These are phyloP conservation scores for Ligdia adustata DNA, from an alignment of 2,888 invertebrate genomes.

Conservation along the genomic window DNA sequence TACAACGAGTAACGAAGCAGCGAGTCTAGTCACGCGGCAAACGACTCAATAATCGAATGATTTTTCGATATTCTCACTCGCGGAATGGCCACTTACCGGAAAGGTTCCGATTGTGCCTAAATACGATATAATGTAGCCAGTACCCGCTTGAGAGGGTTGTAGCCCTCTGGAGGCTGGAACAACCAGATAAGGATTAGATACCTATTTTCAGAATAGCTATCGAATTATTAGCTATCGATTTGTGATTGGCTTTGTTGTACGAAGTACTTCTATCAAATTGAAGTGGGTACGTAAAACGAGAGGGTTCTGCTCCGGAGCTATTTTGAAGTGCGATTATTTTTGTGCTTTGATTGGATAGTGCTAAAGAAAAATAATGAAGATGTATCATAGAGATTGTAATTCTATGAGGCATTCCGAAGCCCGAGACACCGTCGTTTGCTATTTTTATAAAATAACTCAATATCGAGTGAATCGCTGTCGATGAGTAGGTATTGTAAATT, in stretches of 20 bases:
- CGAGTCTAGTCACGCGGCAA: constrained; percentile 19
- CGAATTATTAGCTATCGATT: constrained; percentile 4
- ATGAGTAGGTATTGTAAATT: too few species aligned
- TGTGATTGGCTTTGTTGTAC: neutral
- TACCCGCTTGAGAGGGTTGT: constrained; percentile 9
- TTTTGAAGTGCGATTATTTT: too few species aligned
- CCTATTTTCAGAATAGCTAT: constrained; percentile 10
- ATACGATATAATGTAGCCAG: constrained; percentile 16
- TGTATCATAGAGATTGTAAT: too few species aligned
- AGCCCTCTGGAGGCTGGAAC: constrained; percentile 8
- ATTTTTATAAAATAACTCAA: too few species aligned
- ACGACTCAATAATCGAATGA: constrained; percentile 22
- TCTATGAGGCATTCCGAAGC: too few species aligned
- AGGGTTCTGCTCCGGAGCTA: too few species aligned
- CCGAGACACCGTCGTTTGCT: too few species aligned
- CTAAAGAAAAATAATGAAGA: too few species aligned
- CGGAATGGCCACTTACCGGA: constrained; percentile 17
- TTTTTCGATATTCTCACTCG: constrained; percentile 25
- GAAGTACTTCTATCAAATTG: too few species aligned
- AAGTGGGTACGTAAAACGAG: too few species aligned
- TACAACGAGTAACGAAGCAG: constrained; percentile 11
- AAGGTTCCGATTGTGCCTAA: constrained; percentile 21
- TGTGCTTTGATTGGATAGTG: too few species aligned
- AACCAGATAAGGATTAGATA: constrained; percentile 17
- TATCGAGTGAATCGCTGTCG: too few species aligned